Evolutionary conservation across 2,888 invertebrate species (phyloP), one percentile per base, ranked within the genome.

Genomic region (Napeogenes sylphis): DNA sequence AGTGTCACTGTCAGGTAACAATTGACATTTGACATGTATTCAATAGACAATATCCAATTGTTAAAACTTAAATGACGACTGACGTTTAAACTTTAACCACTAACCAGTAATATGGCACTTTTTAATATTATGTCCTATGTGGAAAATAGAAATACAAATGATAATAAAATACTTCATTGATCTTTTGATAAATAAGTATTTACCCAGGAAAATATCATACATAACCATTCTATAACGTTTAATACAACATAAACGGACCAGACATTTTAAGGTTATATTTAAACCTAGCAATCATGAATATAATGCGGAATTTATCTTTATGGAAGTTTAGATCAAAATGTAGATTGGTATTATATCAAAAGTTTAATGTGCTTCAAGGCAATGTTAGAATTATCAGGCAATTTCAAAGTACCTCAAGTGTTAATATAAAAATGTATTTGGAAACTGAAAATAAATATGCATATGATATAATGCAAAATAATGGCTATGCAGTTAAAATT

Each of bases 401-500:
- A 59, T 58, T 87, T 57, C 77, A 82, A 66, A 70, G 54, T 59
- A 76, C 69, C 67, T 62, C 75, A 33, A 73, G 46, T 47, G 66
- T 81, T 56, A 70, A 67, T 69, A 58, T 67, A n/a, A 85, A 83
- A 83, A 82, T 86, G 80, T 84, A 67, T 68, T 71, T 77, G 72
- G 89, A 90, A 75, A 72, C 78, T 70, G 92, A 92, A 77, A 91
- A 88, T 69, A 73, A 66, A 65, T 82, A 82, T 71, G 91, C 91
- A 0, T 89, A 84, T 63, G 72, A 66, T 63, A 71, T 91, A 58
- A 80, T 92, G 79, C 74, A 79, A 73, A 82, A 70, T 54, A 81
- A 80, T 71, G 87, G 88, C 38, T 85, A 86, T 68, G 78, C 76
- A 33, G 70, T 75, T 8, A 75, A 74, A 53, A 69, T 83, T 45